Base-by-base conservation (phyloP, 2,797 vertebrate genomes). In the Acestrorhynchus altus region DNA sequence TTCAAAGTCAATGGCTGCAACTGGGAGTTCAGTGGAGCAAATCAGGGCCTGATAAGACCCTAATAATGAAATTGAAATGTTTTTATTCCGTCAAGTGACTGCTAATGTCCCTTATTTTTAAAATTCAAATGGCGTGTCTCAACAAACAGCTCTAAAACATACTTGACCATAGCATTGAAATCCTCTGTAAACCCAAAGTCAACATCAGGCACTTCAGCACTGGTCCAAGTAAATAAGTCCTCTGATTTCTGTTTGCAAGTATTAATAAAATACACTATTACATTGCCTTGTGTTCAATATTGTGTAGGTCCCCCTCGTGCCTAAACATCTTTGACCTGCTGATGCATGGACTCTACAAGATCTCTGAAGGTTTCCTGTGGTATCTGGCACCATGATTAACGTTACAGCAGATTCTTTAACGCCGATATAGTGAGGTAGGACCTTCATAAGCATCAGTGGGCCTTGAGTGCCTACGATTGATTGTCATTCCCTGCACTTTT, bases 181-280 rank as follows among this genome's bases (percentile, higher is more conserved):
- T 74, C 68, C 42, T 60, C 26, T 26, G n/a, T 65, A 74, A 59
- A 46, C 67, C 46, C 44, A 40, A 61, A 72, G 74, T 80, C 78
- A 82, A 71, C 75, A 80, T 44, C 77, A 72, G 20, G 12, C 72
- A 73, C 51, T 77, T 72, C 46, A 35, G 52, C 73, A 66, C 69
- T 24, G 66, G 63, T 39, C 66, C 20, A 42, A 39, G 39, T 31
- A 78, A 80, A 76, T 76, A 78, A 80, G 68, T 72, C 57, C 56
- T 65, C n/a, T n/a, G n/a, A n/a, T n/a, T n/a, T n/a, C n/a, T n/a
- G n/a, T 35, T 35, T 6, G 31, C 31, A 35, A 2, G 6, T 35
- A 35, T 35, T 35, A 35, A 35, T 35, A 35, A 35, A 35, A 35
- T 35, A 35, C 31, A 35, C 31, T 2, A 35, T 35, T 6, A 35